Base-by-base conservation (phyloP, 2,113 vertebrate species). In the Nothobranchius furzeri region DNA sequence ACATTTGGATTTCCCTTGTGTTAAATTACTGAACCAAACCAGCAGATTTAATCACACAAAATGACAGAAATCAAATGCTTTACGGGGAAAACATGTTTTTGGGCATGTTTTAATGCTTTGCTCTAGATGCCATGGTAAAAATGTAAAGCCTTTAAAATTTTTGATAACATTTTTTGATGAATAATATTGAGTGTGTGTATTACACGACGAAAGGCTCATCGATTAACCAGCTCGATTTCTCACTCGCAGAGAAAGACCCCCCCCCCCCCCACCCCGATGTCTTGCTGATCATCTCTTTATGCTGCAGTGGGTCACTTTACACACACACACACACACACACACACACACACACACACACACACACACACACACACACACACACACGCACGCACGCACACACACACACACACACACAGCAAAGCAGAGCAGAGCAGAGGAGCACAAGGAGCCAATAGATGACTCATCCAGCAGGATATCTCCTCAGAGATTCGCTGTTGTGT, bases 381-480 rank as follows among this genome's bases (percentile, higher is more conserved):
- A 72, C 15, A 37, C 36, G 2, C 36, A 37, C 36, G 2, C 36
- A 37, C 36, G 2, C 36, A 37, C 36, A 37, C 36, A 37, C 36
- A 25, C 60, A 24, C 60, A 43, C 35, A 68, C 64, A 49, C 51
- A 61, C 51, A 73, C 51, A 65, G 12, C 24, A 30, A 53, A 77
- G 49, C 24, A 30, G 55, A 77, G 49, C 76, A 68, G 55, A 72
- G 55, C 15, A 56, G 36, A 53, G 15, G 55, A 37, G 63, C 17
- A 25, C 25, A 55, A 37, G 54, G 20, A 62, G 50, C 64, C 52
- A 30, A 8, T 35, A 66, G 60, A 74, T 87, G 87, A 90, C 46
- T 89, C 87, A 85, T 58, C 60, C 40, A 72, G 56, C 52, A 60
- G 50, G 30, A 77, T 14, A 73, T 73, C 59, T 76, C 84, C 79